A percentile compares a stretch with the other conserved stretches of the same genome.
phyloP scores from a whole-genome alignment of 2,113 vertebrate species.

The Sinocyclocheilus grahami region DNA sequence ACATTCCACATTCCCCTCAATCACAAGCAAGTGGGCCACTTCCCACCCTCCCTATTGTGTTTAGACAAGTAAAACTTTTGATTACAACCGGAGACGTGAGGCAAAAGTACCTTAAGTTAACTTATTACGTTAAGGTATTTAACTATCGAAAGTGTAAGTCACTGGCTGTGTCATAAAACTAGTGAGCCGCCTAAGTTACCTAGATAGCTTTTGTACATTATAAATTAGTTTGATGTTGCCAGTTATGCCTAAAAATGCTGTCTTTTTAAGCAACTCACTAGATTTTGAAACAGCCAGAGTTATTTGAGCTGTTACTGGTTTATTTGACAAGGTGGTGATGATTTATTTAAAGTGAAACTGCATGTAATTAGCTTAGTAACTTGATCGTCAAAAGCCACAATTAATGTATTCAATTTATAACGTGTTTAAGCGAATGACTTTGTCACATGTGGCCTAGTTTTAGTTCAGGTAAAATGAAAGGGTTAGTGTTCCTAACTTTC shows the following conservation, averaged over 20 bases:
- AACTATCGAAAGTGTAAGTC: not conserved
- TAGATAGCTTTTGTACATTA: not conserved
- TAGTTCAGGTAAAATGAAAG: not conserved
- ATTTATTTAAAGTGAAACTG: slow-evolving; percentile 1
- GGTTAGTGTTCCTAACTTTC: not conserved
- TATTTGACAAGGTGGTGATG: not conserved
- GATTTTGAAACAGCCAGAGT: not conserved
- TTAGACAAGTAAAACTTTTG: slow-evolving; percentile 24
- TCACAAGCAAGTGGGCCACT: slow-evolving; percentile 34
- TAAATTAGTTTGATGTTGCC: not conserved
- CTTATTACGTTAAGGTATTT: too few species aligned
- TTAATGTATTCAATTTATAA: not conserved
- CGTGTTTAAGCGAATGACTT: not conserved
- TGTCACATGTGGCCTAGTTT: not conserved
- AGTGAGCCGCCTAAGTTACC: not conserved
- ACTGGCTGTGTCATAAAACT: not conserved
- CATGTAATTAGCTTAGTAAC: not conserved
- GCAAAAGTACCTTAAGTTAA: not conserved
- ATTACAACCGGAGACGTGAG: not conserved
- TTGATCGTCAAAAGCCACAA: not conserved
- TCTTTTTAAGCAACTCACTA: not conserved
- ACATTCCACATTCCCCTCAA: slow-evolving; percentile 28
- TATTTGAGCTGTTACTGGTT: slow-evolving; percentile 7
- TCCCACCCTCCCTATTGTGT: not conserved
- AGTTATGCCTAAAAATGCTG: not conserved